phyloP scores from a whole-genome alignment of 2,888 invertebrate species.

The Acanthosepion lycidas region DNA sequence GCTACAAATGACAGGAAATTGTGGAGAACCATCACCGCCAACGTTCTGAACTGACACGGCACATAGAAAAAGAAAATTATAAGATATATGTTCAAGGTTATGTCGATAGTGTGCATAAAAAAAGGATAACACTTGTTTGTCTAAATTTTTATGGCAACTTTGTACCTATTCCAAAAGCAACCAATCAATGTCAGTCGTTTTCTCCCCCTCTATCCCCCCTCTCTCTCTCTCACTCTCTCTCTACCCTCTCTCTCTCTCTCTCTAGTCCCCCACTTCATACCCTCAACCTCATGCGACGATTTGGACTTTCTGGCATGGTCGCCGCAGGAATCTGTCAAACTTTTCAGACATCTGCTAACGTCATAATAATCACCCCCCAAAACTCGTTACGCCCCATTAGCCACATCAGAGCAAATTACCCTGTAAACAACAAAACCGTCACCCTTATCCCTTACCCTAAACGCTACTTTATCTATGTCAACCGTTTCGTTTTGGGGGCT shows the following conservation, averaged over 20 bases:
- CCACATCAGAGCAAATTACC: background rate
- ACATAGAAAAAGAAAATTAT: too few species aligned
- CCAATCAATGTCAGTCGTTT: background rate
- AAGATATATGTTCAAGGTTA: too few species aligned
- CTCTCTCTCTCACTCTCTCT: background rate
- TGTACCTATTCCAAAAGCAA: too few species aligned
- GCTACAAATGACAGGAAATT: too few species aligned
- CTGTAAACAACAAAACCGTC: background rate
- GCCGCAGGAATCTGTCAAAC: background rate
- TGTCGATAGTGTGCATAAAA: too few species aligned
- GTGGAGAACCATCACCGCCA: too few species aligned
- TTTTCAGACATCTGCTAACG: background rate
- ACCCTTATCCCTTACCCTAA: background rate
- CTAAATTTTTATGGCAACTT: too few species aligned
- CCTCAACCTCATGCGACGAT: background rate
- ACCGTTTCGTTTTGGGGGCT: background rate
- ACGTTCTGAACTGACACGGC: too few species aligned
- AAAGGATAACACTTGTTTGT: too few species aligned
- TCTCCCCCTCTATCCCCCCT: background rate
- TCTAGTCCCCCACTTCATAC: background rate
- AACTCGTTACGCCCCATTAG: constrained; percentile 15
- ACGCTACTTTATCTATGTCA: background rate
- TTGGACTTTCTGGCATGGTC: background rate
- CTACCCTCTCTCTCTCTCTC: background rate
- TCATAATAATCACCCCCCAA: background rate